A percentile compares a stretch with the other conserved stretches of the same genome.
phyloP scores from a whole-genome alignment of 2,797 vertebrate genomes.

The Anguilla obscura region DNA sequence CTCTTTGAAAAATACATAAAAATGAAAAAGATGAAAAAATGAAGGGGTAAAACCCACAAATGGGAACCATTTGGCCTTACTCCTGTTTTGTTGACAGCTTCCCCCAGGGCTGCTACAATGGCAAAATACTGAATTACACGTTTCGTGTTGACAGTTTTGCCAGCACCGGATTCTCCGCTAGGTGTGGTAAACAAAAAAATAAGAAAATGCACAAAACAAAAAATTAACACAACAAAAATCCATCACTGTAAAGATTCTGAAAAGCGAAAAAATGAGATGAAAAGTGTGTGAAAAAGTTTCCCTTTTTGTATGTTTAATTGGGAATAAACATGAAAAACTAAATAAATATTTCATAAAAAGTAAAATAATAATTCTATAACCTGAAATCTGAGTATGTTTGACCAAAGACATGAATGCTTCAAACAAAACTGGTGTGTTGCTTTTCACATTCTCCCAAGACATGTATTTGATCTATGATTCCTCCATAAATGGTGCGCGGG shows the following conservation, averaged over 20 bases:
- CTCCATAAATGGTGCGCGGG: not conserved
- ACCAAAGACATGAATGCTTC: constrained; percentile 15
- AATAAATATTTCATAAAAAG: constrained; percentile 26
- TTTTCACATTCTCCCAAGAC: not conserved
- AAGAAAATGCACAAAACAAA: constrained; percentile 11
- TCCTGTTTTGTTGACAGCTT: constrained; percentile 88
- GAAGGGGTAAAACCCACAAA: not conserved
- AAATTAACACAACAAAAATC: constrained; percentile 23
- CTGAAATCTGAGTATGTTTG: constrained; percentile 1
- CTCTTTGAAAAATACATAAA: constrained; percentile 43
- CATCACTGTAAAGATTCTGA: constrained; percentile 21
- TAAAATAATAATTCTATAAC: constrained; percentile 24
- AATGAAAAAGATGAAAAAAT: constrained; percentile 34
- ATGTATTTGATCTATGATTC: not conserved
- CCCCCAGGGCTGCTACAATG: constrained; percentile 94
- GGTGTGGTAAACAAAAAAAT: constrained; percentile 71
- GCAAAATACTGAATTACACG: constrained; percentile 99
- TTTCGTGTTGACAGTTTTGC: constrained; percentile 99
- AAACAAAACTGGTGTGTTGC: not conserved
- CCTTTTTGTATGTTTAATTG: not conserved
- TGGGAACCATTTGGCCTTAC: constrained; percentile 75
- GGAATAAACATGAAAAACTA: constrained; percentile 18
- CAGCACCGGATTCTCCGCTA: constrained; percentile 98
- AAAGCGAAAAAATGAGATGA: not conserved
- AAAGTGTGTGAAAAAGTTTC: not conserved